Evolutionary conservation across 2,113 vertebrate species (phyloP).

Genomic region (Cryptotis parvus): DNA sequence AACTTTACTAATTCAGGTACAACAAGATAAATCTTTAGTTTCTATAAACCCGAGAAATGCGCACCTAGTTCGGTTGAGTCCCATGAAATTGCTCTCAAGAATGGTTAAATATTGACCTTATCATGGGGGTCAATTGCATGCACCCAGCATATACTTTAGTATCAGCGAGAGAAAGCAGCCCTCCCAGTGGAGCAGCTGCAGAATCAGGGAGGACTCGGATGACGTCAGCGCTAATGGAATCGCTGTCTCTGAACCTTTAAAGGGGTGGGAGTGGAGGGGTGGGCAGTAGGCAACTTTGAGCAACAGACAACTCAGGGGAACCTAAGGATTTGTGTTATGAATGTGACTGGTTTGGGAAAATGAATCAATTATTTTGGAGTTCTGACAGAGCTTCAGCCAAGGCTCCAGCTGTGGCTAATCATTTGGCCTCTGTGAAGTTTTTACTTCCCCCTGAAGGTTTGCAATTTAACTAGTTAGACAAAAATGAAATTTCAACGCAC

Average conservation of each 20-base stretch:
- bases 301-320: background rate
- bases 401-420: background rate
- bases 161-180: background rate
- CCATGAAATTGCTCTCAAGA: background rate
- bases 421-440: background rate
- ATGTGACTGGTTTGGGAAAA: background rate
- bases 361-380: background rate
- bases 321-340: background rate
- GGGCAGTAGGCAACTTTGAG: no score
- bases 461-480: constrained; percentile 42
- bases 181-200: background rate
- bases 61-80: background rate
- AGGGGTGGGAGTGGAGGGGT: no score
- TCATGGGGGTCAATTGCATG: background rate
- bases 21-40: background rate
- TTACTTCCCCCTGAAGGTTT: constrained; percentile 26
- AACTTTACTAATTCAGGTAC: background rate
- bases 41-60: background rate
- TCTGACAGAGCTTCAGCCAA: background rate
- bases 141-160: background rate
- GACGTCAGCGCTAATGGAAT: background rate
- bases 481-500: constrained; percentile 44
- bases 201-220: background rate
- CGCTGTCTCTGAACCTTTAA: background rate
- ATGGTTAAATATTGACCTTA: background rate